Evolutionary conservation across 2,888 invertebrate genomes (phyloP).

Genomic region (Petrolisthes cinctipes): DNA sequence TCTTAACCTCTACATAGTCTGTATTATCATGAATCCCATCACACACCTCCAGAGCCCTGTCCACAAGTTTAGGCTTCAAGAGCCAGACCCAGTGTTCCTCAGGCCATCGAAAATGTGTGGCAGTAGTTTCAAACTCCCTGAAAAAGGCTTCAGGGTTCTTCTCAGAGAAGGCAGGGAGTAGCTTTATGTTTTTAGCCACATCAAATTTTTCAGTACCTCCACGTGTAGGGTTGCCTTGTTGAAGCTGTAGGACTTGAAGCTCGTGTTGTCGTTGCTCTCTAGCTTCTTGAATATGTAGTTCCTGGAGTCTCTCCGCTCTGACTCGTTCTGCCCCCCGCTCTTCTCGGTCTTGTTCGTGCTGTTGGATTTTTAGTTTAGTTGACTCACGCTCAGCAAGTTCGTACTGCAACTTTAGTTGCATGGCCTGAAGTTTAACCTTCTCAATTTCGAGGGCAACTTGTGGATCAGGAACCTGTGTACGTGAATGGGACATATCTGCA

Average conservation of each 20-base stretch:
- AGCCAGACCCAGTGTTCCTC: conserved; percentile 31
- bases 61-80: conserved; percentile 12
- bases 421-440: conserved; percentile 13
- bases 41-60: conserved; percentile 10
- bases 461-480: background rate
- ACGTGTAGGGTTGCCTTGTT: background rate
- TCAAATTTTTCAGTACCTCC: conserved; percentile 8
- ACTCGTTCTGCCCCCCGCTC: background rate
- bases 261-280: background rate
- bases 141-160: conserved; percentile 20
- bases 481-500: background rate
- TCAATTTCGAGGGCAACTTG: background rate
- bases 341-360: background rate
- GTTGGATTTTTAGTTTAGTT: background rate
- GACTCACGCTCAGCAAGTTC: conserved; percentile 18
- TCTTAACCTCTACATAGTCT: background rate
- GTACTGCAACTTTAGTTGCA: conserved; percentile 6
- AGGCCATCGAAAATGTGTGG: conserved; percentile 20
- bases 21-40: background rate
- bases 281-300: background rate
- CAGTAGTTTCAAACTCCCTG: conserved; percentile 20
- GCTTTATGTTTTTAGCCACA: conserved; percentile 11
- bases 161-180: conserved; percentile 5
- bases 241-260: conserved; percentile 3
- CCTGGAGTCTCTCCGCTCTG: background rate